Conservation (phyloP, 2,113 vertebrate genomes). For the Halcyon malimbica region DNA sequence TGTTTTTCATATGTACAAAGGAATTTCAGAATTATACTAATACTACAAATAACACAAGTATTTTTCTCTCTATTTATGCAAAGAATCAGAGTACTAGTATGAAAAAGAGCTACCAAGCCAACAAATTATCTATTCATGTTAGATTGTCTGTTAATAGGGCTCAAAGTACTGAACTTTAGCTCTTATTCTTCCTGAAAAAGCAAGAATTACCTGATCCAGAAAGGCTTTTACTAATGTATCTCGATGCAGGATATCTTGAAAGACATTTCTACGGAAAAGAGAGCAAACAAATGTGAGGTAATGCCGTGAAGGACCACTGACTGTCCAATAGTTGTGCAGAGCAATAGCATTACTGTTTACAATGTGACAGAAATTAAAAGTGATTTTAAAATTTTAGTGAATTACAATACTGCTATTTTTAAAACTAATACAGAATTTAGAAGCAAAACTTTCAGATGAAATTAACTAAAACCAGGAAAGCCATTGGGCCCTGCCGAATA, state of each 20-base stretch:
- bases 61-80: neutral
- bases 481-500: neutral
- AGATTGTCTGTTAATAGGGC: neutral
- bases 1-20: neutral
- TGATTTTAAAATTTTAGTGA: neutral
- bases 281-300: neutral
- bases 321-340: neutral
- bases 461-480: neutral
- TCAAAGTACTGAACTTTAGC: neutral
- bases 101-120: neutral
- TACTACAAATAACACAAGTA: neutral
- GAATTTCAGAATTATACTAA: neutral
- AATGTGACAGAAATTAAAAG: neutral
- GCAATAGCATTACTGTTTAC: neutral
- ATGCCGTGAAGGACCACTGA: neutral
- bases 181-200: neutral
- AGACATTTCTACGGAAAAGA: conserved; percentile 85
- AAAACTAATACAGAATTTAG: neutral
- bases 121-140: neutral
- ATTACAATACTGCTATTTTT: neutral
- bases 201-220: conserved; percentile 88
- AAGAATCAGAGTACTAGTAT: neutral
- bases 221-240: conserved; percentile 94
- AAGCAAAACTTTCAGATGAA: neutral
- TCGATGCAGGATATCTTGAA: conserved; percentile 94